Percentiles rank a stretch among this genome's conserved stretches.
Evolutionary conservation across 2,797 vertebrate genomes (phyloP).

Genomic region (Gambelia wislizenii): DNA sequence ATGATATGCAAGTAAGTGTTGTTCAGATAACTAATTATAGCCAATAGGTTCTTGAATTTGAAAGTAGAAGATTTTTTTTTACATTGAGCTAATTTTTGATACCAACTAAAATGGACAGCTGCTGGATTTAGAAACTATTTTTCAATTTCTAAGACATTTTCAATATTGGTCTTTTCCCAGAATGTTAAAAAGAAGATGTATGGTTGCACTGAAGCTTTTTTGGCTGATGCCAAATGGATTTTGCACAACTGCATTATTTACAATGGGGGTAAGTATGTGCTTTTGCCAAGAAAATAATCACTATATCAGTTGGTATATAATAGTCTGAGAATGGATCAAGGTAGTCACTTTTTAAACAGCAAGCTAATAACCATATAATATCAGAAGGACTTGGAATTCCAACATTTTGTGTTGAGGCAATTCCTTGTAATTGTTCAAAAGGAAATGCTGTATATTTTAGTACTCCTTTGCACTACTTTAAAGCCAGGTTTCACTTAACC

Average conservation of each 20-base stretch:
- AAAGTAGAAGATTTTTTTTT: not conserved
- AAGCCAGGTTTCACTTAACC: not conserved
- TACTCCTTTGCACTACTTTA: not conserved
- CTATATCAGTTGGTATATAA: not conserved
- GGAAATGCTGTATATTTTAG: not conserved
- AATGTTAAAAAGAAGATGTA: conserved; percentile 99
- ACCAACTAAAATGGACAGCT: not conserved
- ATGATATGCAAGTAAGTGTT: conserved; percentile 20
- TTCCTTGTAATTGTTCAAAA: not conserved
- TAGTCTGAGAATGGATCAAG: not conserved
- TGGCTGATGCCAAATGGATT: conserved; percentile 99
- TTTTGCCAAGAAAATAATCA: not conserved
- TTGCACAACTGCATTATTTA: conserved; percentile 99
- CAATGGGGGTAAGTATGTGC: conserved; percentile 89
- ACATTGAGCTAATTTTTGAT: not conserved
- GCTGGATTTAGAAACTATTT: not conserved
- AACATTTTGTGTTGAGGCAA: too few relatives aligned
- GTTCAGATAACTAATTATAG: not conserved
- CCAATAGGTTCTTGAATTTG: not conserved
- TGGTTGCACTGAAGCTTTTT: conserved; percentile 97
- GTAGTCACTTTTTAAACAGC: not conserved
- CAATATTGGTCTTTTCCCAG: conserved; percentile 75
- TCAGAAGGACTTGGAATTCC: not conserved
- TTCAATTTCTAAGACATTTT: conserved; percentile 27
- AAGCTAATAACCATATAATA: not conserved